Evolutionary conservation across 2,797 vertebrate species (phyloP).

Genomic region (Pogoniulus pusillus): DNA sequence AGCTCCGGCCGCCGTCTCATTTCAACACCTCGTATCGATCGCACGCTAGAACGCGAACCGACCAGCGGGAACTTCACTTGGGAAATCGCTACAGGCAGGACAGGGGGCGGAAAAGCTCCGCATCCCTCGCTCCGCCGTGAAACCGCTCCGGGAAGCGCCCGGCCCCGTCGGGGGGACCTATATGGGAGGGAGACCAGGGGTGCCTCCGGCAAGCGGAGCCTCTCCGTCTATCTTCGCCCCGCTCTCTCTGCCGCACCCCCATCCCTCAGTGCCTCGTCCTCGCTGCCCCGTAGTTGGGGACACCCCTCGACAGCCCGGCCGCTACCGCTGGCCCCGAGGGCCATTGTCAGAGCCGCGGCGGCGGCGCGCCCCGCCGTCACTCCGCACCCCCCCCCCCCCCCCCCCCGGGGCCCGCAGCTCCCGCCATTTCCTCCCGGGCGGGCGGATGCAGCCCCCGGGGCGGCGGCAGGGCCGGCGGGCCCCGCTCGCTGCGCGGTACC

Average conservation of each 20-base stretch:
- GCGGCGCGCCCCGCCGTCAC: background rate
- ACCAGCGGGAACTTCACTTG: background rate
- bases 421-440: conserved; percentile 77
- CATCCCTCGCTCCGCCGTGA: background rate
- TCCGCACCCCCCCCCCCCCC: conserved; percentile 56
- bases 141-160: background rate
- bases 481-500: conserved; percentile 77
- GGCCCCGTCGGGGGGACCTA: background rate
- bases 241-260: background rate
- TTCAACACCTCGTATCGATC: background rate
- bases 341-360: background rate
- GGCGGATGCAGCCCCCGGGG: conserved; percentile 77
- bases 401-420: conserved; percentile 70
- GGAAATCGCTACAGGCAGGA: background rate
- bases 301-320: conserved; percentile 54
- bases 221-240: background rate
- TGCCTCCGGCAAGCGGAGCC: background rate
- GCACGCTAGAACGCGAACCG: background rate
- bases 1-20: background rate
- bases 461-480: conserved; percentile 41
- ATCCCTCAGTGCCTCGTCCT: background rate
- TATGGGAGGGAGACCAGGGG: background rate
- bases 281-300: background rate
- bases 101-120: background rate
- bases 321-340: conserved; percentile 78